Evolutionary conservation across 2,797 vertebrate species (phyloP), one percentile per base, ranked within the genome.

Genomic region (Tokudaia muenninki): DNA sequence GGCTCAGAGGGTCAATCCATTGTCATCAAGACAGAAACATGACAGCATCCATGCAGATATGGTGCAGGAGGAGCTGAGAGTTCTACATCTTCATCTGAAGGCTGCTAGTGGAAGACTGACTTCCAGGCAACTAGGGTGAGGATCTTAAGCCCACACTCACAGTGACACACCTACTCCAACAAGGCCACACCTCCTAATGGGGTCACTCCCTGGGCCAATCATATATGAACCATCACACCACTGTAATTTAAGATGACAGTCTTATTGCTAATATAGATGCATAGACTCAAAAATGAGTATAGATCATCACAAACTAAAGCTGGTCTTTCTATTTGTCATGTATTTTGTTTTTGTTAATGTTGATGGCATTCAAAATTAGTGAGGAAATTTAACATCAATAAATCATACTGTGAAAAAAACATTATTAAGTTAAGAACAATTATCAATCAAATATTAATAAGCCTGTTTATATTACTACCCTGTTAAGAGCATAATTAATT

Each of bases 261-360:
- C 26, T 75, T 82, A 37, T 44, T 82, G 26, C 13, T 95, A 79
- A 91, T 44, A 29, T n/a, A 92, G 26, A 88, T 2, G 47, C 37
- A 29, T 5, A 92, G 44, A 90, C 67, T 92, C 70, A 84, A 80
- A 31, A 57, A 75, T 79, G 3, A 92, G 4, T 52, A 74, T 52
- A 65, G 19, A 91, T 70, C 61, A n/a, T 67, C 0, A 44, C 94
- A 94, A 95, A 65, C 12, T 44, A 88, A 92, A 95, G 57, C 9
- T 22, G 17, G 6, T 55, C 26, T 87, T 78, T 24, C n/a, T 14
- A 83, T 82, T 37, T 92, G 29, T 93, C 6, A 84, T 87, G 84
- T 89, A 80, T 87, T 91, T 96, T 94, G 55, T 37, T 80, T 94
- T 87, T 82, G 4, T 91, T 93, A 86, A 44, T 67, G 78, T 90